phyloP scores from a whole-genome alignment of 2,113 vertebrate species.

The Anthoscopus minutus region DNA sequence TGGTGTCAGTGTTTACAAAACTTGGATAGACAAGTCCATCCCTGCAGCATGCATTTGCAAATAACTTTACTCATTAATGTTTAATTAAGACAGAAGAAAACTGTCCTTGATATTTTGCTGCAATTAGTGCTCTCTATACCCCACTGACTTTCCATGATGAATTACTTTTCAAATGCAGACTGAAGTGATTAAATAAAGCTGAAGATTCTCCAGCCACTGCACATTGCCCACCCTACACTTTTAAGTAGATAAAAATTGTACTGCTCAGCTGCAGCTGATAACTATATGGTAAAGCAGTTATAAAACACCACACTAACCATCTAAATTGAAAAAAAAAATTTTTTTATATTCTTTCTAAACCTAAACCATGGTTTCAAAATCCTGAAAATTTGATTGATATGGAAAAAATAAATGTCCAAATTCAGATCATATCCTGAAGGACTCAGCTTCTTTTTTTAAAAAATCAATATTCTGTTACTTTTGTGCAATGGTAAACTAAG shows the following conservation, averaged over 20 bases:
- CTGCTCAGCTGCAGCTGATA: background rate
- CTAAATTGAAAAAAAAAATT: background rate
- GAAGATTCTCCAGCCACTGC: conserved; percentile 69
- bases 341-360: background rate
- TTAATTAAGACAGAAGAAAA: conserved; percentile 84
- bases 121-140: conserved; percentile 80
- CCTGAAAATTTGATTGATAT: background rate
- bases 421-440: background rate
- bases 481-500: background rate
- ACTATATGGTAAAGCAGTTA: background rate
- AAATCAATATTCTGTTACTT: background rate
- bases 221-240: conserved; percentile 45
- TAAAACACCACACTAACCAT: background rate
- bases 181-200: conserved; percentile 81
- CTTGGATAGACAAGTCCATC: conserved; percentile 74
- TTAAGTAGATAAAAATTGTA: conserved; percentile 23
- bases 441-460: background rate
- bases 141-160: conserved; percentile 80
- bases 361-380: background rate
- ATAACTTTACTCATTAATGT: conserved; percentile 83
- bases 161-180: conserved; percentile 84
- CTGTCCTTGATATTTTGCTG: conserved; percentile 81
- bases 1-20: conserved; percentile 78
- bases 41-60: conserved; percentile 75
- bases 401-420: background rate